Evolutionary conservation across 2,113 vertebrate species (phyloP), one percentile per base, ranked within the genome.

Genomic region (Hippoglossus stenolepis): DNA sequence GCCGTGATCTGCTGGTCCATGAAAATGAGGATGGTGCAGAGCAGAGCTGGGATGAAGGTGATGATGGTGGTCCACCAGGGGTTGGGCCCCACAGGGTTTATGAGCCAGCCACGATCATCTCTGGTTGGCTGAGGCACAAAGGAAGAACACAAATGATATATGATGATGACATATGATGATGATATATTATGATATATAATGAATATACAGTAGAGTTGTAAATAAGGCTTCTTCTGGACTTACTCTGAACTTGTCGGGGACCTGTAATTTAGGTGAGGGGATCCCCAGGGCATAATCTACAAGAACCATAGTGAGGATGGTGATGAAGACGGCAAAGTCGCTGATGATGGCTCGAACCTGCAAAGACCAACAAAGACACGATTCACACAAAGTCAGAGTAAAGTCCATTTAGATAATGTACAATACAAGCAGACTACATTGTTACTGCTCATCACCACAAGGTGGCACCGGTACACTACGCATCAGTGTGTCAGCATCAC

Each of bases 1-100:
- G 98, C 98, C 26, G 98, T 99, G 90, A 99, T 99, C 92, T 99
- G 98, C 85, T 99, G 98, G 92, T 99, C 98, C 98, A 99, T 99
- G 90, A 99, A 99, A 93, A 99, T 99, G 73, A 99, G 95, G 90
- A 99, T 99, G 81, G 98, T 99, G 90, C 98, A 99, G 87, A 99
- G 97, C 71, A 99, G 90, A 70, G 98, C 97, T 35, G 98, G 98
- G 91, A 99, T 88, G 85, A 94, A 83, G 69, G 96, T 95, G 86
- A 98, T 95, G 77, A 98, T 90, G 72, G 95, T 92, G 70, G 98
- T 99, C 98, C 98, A 99, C 98, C 98, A 99, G 35, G 98, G 98
- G 92, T 99, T 99, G 49, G 97, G 96, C 20, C 98, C 98, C 85
- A 99, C 85, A 1, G 98, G 98, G 87, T 96, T 97, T 67, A 99